Evolutionary conservation across 1,140 invertebrate genomes (phyloP), one percentile per base, ranked within the genome.

Genomic region (Leptinotarsa undecemlineata): DNA sequence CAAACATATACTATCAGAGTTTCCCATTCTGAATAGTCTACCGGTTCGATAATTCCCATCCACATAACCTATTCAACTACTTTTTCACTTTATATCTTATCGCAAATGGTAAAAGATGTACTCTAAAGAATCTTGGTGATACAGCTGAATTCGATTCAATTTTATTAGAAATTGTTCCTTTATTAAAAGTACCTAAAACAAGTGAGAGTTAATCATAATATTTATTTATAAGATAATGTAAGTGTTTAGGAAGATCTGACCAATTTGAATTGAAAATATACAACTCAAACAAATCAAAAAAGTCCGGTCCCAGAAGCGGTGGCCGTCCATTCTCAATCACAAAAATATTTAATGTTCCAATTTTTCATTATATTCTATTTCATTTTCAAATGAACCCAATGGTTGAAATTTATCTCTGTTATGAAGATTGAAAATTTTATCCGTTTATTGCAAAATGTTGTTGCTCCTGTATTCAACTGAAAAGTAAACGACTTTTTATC

Each of bases 121-220:
- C 57, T 23, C 69, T 72, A 26, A 64, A 48, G 21, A 72, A 64
- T 21, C 64, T 72, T n/a, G 71, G 61, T 8, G 15, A 15, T 2
- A 63, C 61, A 63, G 19, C 42, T n/a, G 17, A 19, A 72, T 26
- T 26, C 4, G 19, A 19, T 72, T 72, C 33, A 6, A 71, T 20
- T 60, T 71, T 61, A 21, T 60, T 47, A 13, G 48, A 61, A 14
- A 71, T 61, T 21, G 5, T 33, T 23, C 57, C 69, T 4, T 33
- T 61, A 2, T 14, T 61, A 26, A 71, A 71, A 51, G 1, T 62
- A 51, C 69, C 69, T 42, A 48, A 72, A n/a, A 0, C 71, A 26
- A 26, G n/a, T 14, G 6, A 14, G 47, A 72, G 63, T 17, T 62
- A 20, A 19, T 62, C 21, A 14, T 19, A 20, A 23, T 62, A 72